A percentile compares a stretch with the other conserved stretches of the same genome.
Evolutionary conservation across 2,888 invertebrate genomes (phyloP).

Genomic region (Idaea straminata): DNA sequence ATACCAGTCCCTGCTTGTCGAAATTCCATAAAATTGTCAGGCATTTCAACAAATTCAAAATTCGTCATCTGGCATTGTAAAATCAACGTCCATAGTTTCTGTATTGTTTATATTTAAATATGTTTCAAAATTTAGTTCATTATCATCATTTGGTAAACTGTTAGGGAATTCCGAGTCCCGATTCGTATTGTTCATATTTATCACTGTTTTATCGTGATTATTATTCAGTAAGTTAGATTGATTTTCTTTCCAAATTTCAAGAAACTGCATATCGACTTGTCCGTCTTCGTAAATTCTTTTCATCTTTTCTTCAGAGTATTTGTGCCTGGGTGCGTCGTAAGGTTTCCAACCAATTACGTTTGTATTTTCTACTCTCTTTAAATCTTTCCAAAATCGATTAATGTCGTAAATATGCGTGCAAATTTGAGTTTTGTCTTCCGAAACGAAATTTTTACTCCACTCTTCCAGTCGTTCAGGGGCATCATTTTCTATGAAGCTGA

Average conservation of each 20-base stretch:
- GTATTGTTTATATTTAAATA: neutral
- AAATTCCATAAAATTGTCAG: too few relatives aligned
- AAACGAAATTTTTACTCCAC: conserved; percentile 53
- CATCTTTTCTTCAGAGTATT: conserved; percentile 57
- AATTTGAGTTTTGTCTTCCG: conserved; percentile 42
- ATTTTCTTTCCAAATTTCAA: conserved; percentile 55
- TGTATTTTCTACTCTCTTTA: conserved; percentile 51
- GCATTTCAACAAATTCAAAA: neutral
- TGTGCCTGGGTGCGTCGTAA: conserved; percentile 16
- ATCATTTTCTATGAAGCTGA: conserved; percentile 54
- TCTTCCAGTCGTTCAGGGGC: conserved; percentile 47
- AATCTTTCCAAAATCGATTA: conserved; percentile 46
- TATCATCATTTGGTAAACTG: neutral
- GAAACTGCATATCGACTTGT: conserved; percentile 54
- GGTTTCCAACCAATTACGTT: conserved; percentile 38
- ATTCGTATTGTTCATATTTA: conserved; percentile 15
- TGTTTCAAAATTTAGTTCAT: conserved; percentile 7
- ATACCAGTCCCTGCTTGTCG: too few relatives aligned
- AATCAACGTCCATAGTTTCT: neutral
- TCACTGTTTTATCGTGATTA: conserved; percentile 22
- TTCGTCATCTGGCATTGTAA: neutral
- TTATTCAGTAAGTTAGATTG: conserved; percentile 16
- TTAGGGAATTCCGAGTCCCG: neutral
- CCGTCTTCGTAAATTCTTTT: conserved; percentile 51
- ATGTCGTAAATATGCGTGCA: conserved; percentile 53